Percentiles rank a stretch among this genome's conserved stretches.
Conservation (phyloP, 2,797 vertebrate species). For the Gobionotothen gibberifrons region DNA sequence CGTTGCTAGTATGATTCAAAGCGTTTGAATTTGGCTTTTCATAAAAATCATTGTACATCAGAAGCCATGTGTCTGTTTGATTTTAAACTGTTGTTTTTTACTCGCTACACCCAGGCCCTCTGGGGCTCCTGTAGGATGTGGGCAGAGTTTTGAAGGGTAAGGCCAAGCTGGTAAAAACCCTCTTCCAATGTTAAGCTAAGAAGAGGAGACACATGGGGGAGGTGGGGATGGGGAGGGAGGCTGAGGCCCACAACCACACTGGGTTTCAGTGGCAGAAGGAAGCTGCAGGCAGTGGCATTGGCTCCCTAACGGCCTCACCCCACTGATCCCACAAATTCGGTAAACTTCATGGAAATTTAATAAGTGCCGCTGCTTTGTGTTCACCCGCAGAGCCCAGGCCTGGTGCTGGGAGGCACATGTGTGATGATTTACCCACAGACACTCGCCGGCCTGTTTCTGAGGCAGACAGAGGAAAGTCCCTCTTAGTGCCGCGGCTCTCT, state of each 20-base stretch:
- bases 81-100: constrained; percentile 68
- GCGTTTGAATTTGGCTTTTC: constrained; percentile 38
- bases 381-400: constrained; percentile 79
- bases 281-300: constrained; percentile 75
- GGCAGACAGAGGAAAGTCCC: constrained; percentile 73
- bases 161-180: constrained; percentile 38
- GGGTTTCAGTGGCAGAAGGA: constrained; percentile 70
- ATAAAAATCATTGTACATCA: constrained; percentile 20
- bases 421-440: constrained; percentile 81
- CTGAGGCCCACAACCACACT: constrained; percentile 67
- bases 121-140: constrained; percentile 72
- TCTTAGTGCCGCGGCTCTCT: constrained; percentile 71
- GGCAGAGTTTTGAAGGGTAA: constrained; percentile 60
- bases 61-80: constrained; percentile 17
- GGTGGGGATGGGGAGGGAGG: constrained; percentile 62
- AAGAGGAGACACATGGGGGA: constrained; percentile 83
- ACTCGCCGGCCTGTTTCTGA: constrained; percentile 68
- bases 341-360: constrained; percentile 89
- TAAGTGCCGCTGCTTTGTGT: constrained; percentile 84
- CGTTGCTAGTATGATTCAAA: constrained; percentile 22
- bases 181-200: constrained; percentile 51
- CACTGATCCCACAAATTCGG: constrained; percentile 86
- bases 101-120: constrained; percentile 71
- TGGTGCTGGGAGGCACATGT: constrained; percentile 81
- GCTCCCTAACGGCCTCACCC: constrained; percentile 78